These are phyloP conservation scores for Operophtera brumata DNA, from an alignment of 2,888 invertebrate species.

Conservation along the genomic window DNA sequence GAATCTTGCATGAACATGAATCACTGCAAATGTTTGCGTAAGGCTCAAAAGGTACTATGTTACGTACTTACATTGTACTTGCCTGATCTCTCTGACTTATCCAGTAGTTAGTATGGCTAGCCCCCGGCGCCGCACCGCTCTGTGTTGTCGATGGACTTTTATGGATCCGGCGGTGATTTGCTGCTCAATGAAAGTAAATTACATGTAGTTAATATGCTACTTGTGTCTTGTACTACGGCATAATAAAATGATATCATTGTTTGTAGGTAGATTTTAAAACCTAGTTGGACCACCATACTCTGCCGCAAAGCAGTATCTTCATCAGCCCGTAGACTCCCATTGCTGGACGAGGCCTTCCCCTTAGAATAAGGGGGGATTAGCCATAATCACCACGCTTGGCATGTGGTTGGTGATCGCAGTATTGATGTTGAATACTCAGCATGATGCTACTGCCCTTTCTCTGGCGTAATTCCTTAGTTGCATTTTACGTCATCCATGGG, in stretches of 20 bases:
- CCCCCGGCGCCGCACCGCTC: conserved; percentile 43
- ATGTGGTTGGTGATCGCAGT: too few relatives aligned
- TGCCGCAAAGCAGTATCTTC: too few relatives aligned
- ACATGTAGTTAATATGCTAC: conserved; percentile 23
- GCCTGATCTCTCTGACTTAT: neutral
- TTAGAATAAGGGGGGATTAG: too few relatives aligned
- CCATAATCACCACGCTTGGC: too few relatives aligned
- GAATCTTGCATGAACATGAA: neutral
- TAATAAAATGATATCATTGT: neutral
- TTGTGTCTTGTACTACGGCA: conserved; percentile 8
- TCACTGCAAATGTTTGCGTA: neutral
- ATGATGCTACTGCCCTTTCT: too few relatives aligned
- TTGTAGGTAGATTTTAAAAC: neutral
- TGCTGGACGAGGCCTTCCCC: too few relatives aligned
- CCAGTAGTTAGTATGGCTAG: conserved; percentile 24
- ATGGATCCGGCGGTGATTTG: conserved; percentile 22
- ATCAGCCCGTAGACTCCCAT: too few relatives aligned
- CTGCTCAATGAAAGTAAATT: conserved; percentile 34
- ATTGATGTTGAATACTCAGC: too few relatives aligned
- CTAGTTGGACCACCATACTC: too few relatives aligned
- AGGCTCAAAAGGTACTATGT: neutral
- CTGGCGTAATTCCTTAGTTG: too few relatives aligned
- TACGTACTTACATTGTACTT: neutral
- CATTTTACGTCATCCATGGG: too few relatives aligned
- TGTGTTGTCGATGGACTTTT: conserved; percentile 30